phyloP scores from a whole-genome alignment of 2,888 invertebrate species.

The Pantelozetes paolii region DNA sequence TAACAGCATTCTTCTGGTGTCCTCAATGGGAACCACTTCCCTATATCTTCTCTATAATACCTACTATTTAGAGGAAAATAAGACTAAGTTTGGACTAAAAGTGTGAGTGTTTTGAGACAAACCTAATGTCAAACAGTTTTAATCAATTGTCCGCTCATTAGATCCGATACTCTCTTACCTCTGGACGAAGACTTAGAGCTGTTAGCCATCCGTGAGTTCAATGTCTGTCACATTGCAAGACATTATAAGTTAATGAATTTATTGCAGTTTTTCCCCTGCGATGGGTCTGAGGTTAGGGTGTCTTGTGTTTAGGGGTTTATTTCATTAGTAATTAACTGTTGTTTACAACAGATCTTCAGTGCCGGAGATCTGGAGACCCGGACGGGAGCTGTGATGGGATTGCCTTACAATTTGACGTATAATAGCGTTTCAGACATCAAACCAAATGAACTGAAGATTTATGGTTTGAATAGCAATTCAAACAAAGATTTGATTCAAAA shows the following conservation, averaged over 20 bases:
- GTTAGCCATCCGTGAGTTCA: neutral
- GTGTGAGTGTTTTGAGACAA: neutral
- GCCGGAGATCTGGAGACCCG: neutral
- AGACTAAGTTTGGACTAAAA: neutral
- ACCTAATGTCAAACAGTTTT: neutral
- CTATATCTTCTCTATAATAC: neutral
- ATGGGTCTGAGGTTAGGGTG: neutral
- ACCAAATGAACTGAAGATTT: slow-evolving; percentile 61
- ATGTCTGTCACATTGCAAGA: neutral
- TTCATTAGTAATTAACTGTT: neutral
- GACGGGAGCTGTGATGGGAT: slow-evolving; percentile 64
- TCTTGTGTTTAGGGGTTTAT: neutral
- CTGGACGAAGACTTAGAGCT: neutral
- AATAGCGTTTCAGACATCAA: slow-evolving; percentile 59
- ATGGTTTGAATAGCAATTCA: slow-evolving; percentile 58
- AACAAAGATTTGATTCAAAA: slow-evolving; percentile 62
- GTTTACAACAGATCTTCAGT: neutral
- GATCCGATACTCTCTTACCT: neutral
- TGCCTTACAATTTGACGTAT: slow-evolving; percentile 68
- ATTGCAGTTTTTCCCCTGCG: neutral
- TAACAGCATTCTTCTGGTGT: neutral
- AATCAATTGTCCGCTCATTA: neutral
- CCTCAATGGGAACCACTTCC: neutral
- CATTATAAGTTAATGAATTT: neutral
- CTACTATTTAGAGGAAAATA: neutral